Conservation (phyloP, 1,140 invertebrate genomes). For the Triops longicaudatus region DNA sequence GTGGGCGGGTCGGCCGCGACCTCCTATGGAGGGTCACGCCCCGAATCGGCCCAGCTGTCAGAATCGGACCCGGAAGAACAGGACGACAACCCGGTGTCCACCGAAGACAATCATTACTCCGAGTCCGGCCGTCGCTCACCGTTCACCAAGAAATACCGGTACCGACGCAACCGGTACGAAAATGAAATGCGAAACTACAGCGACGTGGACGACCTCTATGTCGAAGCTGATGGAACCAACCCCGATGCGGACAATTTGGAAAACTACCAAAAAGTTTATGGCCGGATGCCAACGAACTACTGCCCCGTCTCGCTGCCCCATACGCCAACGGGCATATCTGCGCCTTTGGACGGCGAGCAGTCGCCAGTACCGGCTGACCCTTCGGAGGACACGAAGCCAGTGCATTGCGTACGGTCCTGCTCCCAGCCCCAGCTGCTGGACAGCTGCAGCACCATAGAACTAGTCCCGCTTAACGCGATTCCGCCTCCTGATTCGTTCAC, state of each 20-base stretch:
- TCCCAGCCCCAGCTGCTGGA: slow-evolving; percentile 16
- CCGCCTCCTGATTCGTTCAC: background rate
- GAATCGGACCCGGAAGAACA: slow-evolving; percentile 23
- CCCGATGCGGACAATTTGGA: slow-evolving; percentile 34
- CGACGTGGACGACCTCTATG: slow-evolving; percentile 16
- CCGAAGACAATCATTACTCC: background rate
- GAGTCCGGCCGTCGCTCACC: background rate
- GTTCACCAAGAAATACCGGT: no score
- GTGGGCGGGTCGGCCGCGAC: slow-evolving; percentile 34
- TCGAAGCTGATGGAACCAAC: slow-evolving; percentile 33
- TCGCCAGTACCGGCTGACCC: background rate
- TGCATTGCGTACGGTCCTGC: background rate
- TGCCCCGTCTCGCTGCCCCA: background rate
- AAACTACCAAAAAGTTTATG: slow-evolving; percentile 35
- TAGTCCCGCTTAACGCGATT: background rate
- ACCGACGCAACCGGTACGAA: slow-evolving; percentile 13
- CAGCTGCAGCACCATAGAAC: background rate
- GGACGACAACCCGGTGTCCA: slow-evolving; percentile 17
- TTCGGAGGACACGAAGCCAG: background rate
- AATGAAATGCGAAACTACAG: background rate
- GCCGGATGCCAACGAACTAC: slow-evolving; percentile 26
- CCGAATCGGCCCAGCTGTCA: slow-evolving; percentile 34
- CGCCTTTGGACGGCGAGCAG: background rate
- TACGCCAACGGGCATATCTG: slow-evolving; percentile 17
- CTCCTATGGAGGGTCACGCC: background rate